These are phyloP conservation scores for Leucoma salicis DNA, from an alignment of 2,888 invertebrate genomes.

Conservation along the genomic window DNA sequence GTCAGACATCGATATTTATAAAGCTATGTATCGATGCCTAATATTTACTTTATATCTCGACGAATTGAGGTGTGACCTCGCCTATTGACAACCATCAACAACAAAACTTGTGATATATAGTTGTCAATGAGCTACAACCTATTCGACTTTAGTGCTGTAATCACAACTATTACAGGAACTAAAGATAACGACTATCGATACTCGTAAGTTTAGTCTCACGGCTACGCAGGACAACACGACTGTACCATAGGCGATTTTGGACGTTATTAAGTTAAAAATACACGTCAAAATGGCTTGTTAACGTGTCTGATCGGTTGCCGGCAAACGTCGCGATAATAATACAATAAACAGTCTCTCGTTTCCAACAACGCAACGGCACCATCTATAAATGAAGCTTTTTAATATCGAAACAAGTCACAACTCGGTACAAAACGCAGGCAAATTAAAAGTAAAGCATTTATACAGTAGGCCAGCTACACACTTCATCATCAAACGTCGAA, in stretches of 20 bases:
- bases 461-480: conserved; percentile 52
- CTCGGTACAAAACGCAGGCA: conserved; percentile 20
- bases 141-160: conserved; percentile 27
- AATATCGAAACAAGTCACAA: conserved; percentile 31
- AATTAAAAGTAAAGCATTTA: conserved; percentile 36
- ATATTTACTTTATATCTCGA: conserved; percentile 16
- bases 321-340: conserved; percentile 36
- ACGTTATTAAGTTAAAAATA: conserved; percentile 34
- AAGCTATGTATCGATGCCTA: conserved; percentile 19
- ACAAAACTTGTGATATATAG: conserved; percentile 14
- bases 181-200: conserved; percentile 28
- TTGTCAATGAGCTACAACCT: conserved; percentile 16
- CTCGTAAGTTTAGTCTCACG: conserved; percentile 24
- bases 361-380: conserved; percentile 38
- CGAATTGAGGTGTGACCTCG: conserved; percentile 14
- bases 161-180: conserved; percentile 30
- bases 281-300: conserved; percentile 27
- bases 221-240: conserved; percentile 17
- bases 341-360: conserved; percentile 59
- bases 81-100: conserved; percentile 12
- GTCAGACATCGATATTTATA: conserved; percentile 26
- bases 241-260: conserved; percentile 26
- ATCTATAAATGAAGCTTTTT: conserved; percentile 39
- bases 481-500: conserved; percentile 29
- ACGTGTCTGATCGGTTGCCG: conserved; percentile 20